Percentiles rank a stretch among this genome's conserved stretches.
Conservation (phyloP, 2,113 vertebrate species). For the Corythornis vintsioides region DNA sequence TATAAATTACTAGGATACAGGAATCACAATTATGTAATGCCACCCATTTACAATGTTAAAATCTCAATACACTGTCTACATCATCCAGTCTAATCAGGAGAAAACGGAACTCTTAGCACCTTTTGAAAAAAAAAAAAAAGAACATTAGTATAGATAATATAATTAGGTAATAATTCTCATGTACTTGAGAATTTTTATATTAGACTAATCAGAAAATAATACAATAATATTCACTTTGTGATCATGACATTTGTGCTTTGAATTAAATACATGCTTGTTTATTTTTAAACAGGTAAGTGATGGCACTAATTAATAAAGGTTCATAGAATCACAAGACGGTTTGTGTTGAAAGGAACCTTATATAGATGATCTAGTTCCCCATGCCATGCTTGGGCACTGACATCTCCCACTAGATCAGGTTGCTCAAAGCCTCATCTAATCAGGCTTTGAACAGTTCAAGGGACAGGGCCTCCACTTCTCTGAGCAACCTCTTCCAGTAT, state of each 20-base stretch:
- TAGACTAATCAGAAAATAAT: neutral
- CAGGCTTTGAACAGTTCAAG: neutral
- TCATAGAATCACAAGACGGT: neutral
- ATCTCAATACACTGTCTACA: neutral
- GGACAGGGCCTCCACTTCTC: neutral
- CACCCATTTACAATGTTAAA: neutral
- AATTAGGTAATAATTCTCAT: neutral
- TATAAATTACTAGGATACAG: neutral
- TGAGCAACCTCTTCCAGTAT: neutral
- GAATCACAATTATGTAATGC: neutral
- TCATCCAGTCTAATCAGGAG: neutral
- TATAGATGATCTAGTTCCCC: neutral
- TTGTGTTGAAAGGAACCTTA: neutral
- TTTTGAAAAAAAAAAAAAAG: neutral
- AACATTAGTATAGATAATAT: neutral
- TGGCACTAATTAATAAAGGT: neutral
- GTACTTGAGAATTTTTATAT: neutral
- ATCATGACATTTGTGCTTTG: neutral
- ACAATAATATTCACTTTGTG: neutral
- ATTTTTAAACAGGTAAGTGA: neutral
- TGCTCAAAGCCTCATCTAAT: neutral
- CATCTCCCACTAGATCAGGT: neutral
- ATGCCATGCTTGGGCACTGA: too few species aligned
- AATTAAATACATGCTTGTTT: neutral
- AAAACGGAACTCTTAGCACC: neutral